phyloP scores from a whole-genome alignment of 2,113 vertebrate genomes.

The Gnathonemus echidnorhynchus region DNA sequence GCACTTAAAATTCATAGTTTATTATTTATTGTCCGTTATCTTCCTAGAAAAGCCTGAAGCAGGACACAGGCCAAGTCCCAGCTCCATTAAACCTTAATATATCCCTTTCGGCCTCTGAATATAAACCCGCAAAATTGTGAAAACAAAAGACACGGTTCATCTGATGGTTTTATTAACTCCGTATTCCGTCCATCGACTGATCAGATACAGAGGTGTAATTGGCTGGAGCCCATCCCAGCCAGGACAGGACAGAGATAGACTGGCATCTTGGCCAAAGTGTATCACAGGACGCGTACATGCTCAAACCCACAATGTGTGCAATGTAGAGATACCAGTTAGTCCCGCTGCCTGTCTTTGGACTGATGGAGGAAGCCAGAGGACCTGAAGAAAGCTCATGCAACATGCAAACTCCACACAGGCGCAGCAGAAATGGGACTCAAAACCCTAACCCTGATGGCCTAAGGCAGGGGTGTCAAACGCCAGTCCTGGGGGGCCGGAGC shows the following conservation, averaged over 20 bases:
- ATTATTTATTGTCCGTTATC: neutral
- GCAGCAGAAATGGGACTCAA: neutral
- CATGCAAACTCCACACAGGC: neutral
- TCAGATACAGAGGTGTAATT: neutral
- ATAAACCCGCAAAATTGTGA: neutral
- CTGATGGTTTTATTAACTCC: neutral
- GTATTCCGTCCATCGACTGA: neutral
- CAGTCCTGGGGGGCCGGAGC: no score
- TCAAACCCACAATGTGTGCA: neutral
- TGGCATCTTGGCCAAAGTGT: neutral
- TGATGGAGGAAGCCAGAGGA: neutral
- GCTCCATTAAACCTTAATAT: neutral
- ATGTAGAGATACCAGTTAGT: neutral
- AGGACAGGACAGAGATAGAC: neutral
- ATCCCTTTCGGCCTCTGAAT: neutral
- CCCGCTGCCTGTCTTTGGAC: neutral
- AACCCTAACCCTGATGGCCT: neutral
- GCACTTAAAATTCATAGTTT: constrained; percentile 7
- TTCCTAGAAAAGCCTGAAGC: neutral
- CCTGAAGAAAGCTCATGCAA: neutral
- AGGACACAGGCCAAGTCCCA: neutral
- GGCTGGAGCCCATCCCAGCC: neutral
- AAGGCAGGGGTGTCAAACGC: neutral
- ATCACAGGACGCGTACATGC: neutral
- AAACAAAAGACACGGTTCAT: neutral